Percentiles rank a stretch among this genome's conserved stretches.
Evolutionary conservation across 1,140 invertebrate species (phyloP).

Genomic region (Drosophila seguyi): DNA sequence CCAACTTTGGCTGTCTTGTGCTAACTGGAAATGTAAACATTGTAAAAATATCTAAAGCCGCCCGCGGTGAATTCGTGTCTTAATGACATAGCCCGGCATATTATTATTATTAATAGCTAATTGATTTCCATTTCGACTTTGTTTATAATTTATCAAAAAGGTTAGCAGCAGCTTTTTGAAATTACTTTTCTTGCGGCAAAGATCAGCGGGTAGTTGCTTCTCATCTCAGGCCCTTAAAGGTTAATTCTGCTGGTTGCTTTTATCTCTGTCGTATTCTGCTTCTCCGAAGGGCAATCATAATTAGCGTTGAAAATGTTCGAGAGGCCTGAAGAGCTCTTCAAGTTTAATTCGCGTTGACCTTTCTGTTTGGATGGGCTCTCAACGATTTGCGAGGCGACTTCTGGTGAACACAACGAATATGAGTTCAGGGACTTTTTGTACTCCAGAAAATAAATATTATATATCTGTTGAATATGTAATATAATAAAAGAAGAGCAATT

Average conservation of each 20-base stretch:
- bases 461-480: not conserved
- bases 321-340: slow-evolving; percentile 24
- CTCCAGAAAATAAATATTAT: slow-evolving; percentile 15
- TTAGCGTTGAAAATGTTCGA: slow-evolving; percentile 56
- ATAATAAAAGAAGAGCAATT: not conserved
- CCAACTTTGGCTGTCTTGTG: slow-evolving; percentile 4
- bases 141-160: slow-evolving; percentile 70
- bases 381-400: slow-evolving; percentile 12
- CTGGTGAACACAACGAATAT: not conserved
- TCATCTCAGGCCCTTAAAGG: slow-evolving; percentile 76
- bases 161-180: slow-evolving; percentile 40
- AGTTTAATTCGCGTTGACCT: slow-evolving; percentile 47
- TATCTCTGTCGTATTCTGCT: slow-evolving; percentile 15
- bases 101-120: slow-evolving; percentile 77
- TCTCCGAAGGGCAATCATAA: slow-evolving; percentile 75
- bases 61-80: slow-evolving; percentile 47
- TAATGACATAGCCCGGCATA: slow-evolving; percentile 48
- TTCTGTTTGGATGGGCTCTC: slow-evolving; percentile 34
- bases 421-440: slow-evolving; percentile 2
- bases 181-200: slow-evolving; percentile 40
- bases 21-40: slow-evolving; percentile 48
- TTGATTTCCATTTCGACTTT: slow-evolving; percentile 62
- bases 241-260: slow-evolving; percentile 44
- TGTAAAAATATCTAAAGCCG: slow-evolving; percentile 27
- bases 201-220: slow-evolving; percentile 27